phyloP scores from a whole-genome alignment of 2,797 vertebrate species.

The Sebastes melanostomus region DNA sequence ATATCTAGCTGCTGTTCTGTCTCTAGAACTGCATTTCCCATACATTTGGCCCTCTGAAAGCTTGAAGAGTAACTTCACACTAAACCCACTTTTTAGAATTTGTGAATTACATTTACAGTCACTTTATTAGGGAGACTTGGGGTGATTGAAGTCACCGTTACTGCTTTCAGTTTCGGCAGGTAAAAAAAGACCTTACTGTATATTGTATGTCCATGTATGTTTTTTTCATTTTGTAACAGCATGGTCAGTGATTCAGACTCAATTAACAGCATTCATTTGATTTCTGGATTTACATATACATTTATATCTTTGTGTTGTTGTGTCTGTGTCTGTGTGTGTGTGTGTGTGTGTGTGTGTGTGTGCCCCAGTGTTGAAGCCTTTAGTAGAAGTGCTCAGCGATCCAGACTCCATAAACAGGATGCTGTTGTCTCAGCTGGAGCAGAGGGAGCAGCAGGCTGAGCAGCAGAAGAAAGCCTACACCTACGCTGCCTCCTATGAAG shows the following conservation, averaged over 20 bases:
- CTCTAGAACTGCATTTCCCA: not conserved
- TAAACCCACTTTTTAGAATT: not conserved
- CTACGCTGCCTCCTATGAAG: conserved; percentile 97
- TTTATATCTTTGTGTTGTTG: not conserved
- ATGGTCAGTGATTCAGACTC: not conserved
- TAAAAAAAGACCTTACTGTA: no score
- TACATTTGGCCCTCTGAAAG: not conserved
- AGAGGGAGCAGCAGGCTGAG: conserved; percentile 92
- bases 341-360: not conserved
- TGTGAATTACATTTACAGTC: not conserved
- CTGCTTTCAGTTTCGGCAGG: no score
- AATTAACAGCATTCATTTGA: not conserved
- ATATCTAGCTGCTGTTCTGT: not conserved
- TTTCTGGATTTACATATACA: not conserved
- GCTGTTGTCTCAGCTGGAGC: conserved; percentile 94
- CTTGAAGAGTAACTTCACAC: not conserved
- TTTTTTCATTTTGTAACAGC: not conserved
- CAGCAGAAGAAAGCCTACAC: conserved; percentile 98
- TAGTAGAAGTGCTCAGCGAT: conserved; percentile 94
- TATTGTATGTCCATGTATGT: no score
- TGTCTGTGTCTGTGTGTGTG: not conserved
- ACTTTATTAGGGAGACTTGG: not conserved
- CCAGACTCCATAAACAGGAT: conserved; percentile 96
- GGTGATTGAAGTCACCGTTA: no score
- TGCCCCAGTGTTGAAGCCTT: conserved; percentile 89